phyloP scores from a whole-genome alignment of 2,888 invertebrate genomes.

The Smittia aterrima region DNA sequence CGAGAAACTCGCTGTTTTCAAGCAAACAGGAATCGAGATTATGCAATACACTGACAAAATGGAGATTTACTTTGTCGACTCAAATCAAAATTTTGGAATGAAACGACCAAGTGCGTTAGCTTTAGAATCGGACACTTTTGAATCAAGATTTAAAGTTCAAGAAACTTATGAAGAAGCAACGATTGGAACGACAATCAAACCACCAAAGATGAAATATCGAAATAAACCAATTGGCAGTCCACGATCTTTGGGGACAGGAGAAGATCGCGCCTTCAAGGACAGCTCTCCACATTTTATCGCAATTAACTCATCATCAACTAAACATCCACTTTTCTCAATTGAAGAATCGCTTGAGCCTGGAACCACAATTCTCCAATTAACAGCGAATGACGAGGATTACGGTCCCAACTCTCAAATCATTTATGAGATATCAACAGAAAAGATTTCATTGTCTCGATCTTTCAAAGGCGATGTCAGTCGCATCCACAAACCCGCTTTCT shows the following conservation, averaged over 20 bases:
- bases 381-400: conserved; percentile 71
- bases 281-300: conserved; percentile 1
- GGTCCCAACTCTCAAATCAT: conserved; percentile 68
- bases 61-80: conserved; percentile 54
- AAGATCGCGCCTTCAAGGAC: conserved; percentile 30
- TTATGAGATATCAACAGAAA: conserved; percentile 69
- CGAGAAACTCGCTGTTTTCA: conserved; percentile 66
- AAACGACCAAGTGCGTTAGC: conserved; percentile 1
- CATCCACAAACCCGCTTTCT: conserved; percentile 59
- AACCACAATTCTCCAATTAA: conserved; percentile 65
- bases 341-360: conserved; percentile 73
- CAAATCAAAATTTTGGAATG: conserved; percentile 43
- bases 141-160: background rate
- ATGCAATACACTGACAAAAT: conserved; percentile 61
- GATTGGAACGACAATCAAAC: background rate
- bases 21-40: conserved; percentile 66
- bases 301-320: background rate
- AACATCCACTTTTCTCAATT: conserved; percentile 64
- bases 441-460: conserved; percentile 54
- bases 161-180: background rate
- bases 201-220: conserved; percentile 3
- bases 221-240: conserved; percentile 37
- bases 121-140: background rate
- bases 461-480: conserved; percentile 51
- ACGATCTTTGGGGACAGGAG: background rate